Evolutionary conservation across 1,140 invertebrate genomes (phyloP).

Genomic region (Paralvinella palmiformis): DNA sequence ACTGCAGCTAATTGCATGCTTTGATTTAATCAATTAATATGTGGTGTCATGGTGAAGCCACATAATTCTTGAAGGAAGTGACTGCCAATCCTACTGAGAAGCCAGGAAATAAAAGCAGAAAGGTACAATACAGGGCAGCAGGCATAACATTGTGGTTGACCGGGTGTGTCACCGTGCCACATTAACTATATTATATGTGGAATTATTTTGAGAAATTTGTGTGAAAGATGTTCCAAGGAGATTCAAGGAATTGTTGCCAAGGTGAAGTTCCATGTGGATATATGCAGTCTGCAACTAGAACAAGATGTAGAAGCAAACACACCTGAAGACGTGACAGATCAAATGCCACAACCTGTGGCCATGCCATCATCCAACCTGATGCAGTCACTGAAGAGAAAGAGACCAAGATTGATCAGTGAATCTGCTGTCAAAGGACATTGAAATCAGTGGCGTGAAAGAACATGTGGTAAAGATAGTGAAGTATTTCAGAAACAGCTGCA

Average conservation of each 20-base stretch:
- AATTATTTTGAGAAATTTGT: conserved; percentile 8
- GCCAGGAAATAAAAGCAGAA: conserved; percentile 4
- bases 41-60: background rate
- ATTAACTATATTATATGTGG: conserved; percentile 3
- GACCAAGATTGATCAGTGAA: conserved; percentile 6
- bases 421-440: conserved; percentile 8
- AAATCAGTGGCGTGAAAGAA: conserved; percentile 10
- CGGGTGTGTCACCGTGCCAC: conserved; percentile 1
- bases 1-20: conserved; percentile 5
- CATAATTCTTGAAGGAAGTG: conserved; percentile 1
- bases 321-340: conserved; percentile 7
- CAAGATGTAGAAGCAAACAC: conserved; percentile 5
- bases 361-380: conserved; percentile 8
- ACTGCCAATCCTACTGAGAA: conserved; percentile 5
- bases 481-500: conserved; percentile 1
- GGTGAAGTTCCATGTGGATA: conserved; percentile 6
- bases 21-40: conserved; percentile 4
- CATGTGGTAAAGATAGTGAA: conserved; percentile 9
- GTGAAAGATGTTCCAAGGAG: conserved; percentile 7
- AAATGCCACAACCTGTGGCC: conserved; percentile 1
- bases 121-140: background rate
- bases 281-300: conserved; percentile 7
- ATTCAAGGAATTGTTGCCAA: conserved; percentile 8
- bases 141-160: conserved; percentile 5
- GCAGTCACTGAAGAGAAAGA: conserved; percentile 5